phyloP scores from a whole-genome alignment of 1,140 invertebrate genomes.

The Pseudachorutes palmiensis region DNA sequence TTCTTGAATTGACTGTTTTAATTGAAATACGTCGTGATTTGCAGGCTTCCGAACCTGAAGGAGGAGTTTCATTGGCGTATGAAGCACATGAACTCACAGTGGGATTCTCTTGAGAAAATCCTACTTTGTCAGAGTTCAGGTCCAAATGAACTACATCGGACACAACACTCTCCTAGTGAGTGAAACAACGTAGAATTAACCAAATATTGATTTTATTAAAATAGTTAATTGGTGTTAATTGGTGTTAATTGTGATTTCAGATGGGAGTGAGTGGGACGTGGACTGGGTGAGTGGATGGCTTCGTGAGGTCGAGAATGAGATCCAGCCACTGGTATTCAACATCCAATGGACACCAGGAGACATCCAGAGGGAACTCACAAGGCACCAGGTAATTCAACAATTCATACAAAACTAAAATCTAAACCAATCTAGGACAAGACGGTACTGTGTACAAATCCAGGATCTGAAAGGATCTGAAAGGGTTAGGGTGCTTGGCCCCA shows the following conservation, averaged over 20 bases:
- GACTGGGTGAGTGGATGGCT: conserved; percentile 34
- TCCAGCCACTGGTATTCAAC: conserved; percentile 34
- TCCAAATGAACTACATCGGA: not conserved
- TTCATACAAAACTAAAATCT: too few relatives aligned
- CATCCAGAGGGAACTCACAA: conserved; percentile 23
- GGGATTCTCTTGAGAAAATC: conserved; percentile 35
- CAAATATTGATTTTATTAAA: not conserved
- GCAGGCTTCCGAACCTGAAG: conserved; percentile 30
- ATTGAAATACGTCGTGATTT: too few relatives aligned
- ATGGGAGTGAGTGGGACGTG: conserved; percentile 21
- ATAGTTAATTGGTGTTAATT: not conserved
- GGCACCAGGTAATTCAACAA: conserved; percentile 33
- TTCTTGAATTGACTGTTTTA: too few relatives aligned
- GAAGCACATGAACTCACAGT: conserved; percentile 36
- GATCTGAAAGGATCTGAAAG: too few relatives aligned
- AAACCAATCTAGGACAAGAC: too few relatives aligned
- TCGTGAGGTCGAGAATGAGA: conserved; percentile 32
- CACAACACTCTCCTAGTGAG: not conserved
- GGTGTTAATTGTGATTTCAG: conserved; percentile 1
- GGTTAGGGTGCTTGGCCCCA: too few relatives aligned
- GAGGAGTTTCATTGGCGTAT: conserved; percentile 36
- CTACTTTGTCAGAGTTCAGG: conserved; percentile 14
- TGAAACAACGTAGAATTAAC: not conserved
- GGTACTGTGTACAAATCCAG: too few relatives aligned
- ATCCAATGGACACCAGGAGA: conserved; percentile 26